Evolutionary conservation across 2,797 vertebrate genomes (phyloP), one percentile per base, ranked within the genome.

Genomic region (Epinephelus coioides): DNA sequence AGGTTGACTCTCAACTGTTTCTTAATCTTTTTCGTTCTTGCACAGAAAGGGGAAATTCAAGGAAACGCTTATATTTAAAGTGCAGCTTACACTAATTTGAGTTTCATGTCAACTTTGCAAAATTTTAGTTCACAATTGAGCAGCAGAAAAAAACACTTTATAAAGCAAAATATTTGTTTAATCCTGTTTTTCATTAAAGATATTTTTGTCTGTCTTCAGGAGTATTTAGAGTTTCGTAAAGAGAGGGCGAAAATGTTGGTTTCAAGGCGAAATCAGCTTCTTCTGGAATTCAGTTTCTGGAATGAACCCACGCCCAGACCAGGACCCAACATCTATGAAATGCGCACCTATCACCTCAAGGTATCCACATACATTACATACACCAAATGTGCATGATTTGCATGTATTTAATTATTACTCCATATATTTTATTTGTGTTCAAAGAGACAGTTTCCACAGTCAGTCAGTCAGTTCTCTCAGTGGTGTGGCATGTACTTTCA

Each of bases 261-360:
- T 75, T 98, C 98, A 8, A 96, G 97, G 76, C 90, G 95, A 88
- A 99, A 98, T 86, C 98, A 99, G 89, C 94, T 99, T 76, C 97
- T 99, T 18, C 91, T 98, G 15, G 98, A 99, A 70, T 99, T 99
- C 93, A 99, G 98, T 86, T 99, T 99, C 92, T 99, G 98, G 98
- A 99, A 99, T 0, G 97, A 99, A 75, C 98, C 98, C 0, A 66
- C 90, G 69, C 97, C 98, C 6, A 94, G 97, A 73, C 72, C 73
- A 0, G 98, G 98, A 5, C 97, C 97, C n/a, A 98, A 96, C 90
- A 94, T 99, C 88, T 99, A 99, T 0, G 98, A 99, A 82, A 93
- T 99, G 89, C 95, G 98, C 76, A 96, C 96, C 4, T 99, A 99
- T 91, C 92, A 95, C 40, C 95, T 99, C 49, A 97, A 98, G 96